These are phyloP conservation scores for Neodontobutis hainanensis DNA, from an alignment of 2,113 vertebrate genomes.

Conservation along the genomic window DNA sequence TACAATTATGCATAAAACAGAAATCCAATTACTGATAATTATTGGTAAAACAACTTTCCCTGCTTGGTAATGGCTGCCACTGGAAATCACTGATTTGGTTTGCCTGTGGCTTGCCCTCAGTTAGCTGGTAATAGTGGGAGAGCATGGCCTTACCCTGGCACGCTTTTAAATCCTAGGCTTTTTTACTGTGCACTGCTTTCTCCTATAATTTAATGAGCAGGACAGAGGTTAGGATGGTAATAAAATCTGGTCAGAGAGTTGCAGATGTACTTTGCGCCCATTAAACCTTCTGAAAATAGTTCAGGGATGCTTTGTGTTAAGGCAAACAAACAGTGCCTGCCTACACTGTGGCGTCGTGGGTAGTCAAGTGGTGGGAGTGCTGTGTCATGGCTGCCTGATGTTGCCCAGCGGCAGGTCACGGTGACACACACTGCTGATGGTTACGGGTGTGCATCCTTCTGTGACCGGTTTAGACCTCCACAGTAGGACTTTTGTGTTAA, in stretches of 20 bases:
- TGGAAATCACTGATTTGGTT: slow-evolving; percentile 14
- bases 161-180: slow-evolving; percentile 4
- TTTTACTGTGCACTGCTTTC: not conserved
- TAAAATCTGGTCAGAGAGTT: slow-evolving; percentile 6
- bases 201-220: slow-evolving; percentile 17
- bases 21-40: not conserved
- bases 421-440: slow-evolving; percentile 35
- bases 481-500: slow-evolving; percentile 11
- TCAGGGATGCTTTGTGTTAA: slow-evolving; percentile 12
- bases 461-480: slow-evolving; percentile 38
- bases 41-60: not conserved
- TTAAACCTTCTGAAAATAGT: slow-evolving; percentile 1
- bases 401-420: slow-evolving; percentile 38
- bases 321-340: slow-evolving; percentile 27
- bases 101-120: not conserved
- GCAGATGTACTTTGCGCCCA: slow-evolving; percentile 13
- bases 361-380: slow-evolving; percentile 39
- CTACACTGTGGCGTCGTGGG: slow-evolving; percentile 36
- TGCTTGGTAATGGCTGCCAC: not conserved
- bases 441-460: slow-evolving; percentile 49
- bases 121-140: slow-evolving; percentile 9
- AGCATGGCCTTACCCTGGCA: slow-evolving; percentile 4
- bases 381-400: slow-evolving; percentile 38
- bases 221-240: slow-evolving; percentile 6
- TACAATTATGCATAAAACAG: not conserved